Evolutionary conservation across 2,113 vertebrate genomes (phyloP).

Genomic region (Sander lucioperca): DNA sequence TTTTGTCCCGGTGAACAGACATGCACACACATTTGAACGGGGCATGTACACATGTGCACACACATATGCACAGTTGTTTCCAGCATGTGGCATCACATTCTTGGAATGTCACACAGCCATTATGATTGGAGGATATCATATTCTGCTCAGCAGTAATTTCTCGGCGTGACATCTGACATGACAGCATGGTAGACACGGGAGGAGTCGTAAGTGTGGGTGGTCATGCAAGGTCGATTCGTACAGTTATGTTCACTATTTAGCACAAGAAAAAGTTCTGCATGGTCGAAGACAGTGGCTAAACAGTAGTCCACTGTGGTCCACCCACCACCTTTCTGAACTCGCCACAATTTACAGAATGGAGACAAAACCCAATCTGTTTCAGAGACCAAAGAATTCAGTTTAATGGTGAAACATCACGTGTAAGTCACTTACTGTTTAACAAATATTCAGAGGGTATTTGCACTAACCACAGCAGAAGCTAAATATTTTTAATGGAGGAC

Average conservation of each 20-base stretch:
- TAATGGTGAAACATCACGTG: background rate
- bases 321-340: slow-evolving; percentile 4
- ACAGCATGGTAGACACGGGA: slow-evolving; percentile 12
- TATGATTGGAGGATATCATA: slow-evolving; percentile 58
- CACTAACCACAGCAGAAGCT: background rate
- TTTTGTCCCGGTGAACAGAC: background rate
- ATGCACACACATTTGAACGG: background rate
- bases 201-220: background rate
- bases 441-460: background rate
- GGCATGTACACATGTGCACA: background rate
- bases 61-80: slow-evolving; percentile 49
- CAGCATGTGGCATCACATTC: slow-evolving; percentile 54
- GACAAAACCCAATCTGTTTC: slow-evolving; percentile 18
- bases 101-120: slow-evolving; percentile 42
- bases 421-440: background rate
- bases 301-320: background rate
- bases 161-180: slow-evolving; percentile 59
- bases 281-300: slow-evolving; percentile 4
- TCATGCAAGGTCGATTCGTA: background rate
- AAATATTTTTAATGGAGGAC: background rate
- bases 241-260: slow-evolving; percentile 34
- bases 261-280: background rate
- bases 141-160: slow-evolving; percentile 43
- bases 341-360: background rate
- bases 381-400: background rate